A percentile compares a stretch with the other conserved stretches of the same genome.
These are phyloP conservation scores for Nomada fucata DNA, from an alignment of 2,888 invertebrate species.

Conservation along the genomic window DNA sequence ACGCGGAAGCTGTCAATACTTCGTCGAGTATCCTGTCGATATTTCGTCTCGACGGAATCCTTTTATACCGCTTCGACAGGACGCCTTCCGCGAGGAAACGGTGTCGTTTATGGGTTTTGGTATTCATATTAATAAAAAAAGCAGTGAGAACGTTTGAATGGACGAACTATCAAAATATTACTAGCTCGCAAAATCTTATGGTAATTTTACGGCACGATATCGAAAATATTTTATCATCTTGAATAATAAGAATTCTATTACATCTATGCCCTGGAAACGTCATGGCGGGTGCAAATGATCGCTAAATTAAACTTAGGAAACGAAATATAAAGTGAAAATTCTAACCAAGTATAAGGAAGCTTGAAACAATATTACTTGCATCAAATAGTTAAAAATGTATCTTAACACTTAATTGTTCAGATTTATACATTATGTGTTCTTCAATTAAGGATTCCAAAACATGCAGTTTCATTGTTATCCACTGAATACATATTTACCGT, in stretches of 20 bases:
- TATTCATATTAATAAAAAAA: not conserved
- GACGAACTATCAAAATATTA: not conserved
- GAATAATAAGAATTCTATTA: not conserved
- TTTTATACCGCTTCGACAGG: constrained; percentile 17
- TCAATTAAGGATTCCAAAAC: too few relatives aligned
- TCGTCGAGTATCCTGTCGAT: constrained; percentile 55
- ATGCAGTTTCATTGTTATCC: too few relatives aligned
- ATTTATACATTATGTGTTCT: not conserved
- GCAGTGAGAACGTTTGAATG: not conserved
- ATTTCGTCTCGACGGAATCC: constrained; percentile 56
- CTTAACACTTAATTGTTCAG: not conserved
- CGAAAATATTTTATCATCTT: not conserved
- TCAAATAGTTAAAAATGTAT: not conserved
- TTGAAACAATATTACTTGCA: not conserved
- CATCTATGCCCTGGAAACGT: not conserved
- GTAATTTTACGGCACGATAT: not conserved
- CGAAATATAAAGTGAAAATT: not conserved
- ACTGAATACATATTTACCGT: too few relatives aligned
- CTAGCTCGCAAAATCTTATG: constrained; percentile 19
- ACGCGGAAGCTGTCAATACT: constrained; percentile 53
- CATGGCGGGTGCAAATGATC: not conserved
- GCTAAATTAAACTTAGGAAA: not conserved
- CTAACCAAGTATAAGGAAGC: not conserved
- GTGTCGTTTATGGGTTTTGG: constrained; percentile 19
- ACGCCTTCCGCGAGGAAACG: constrained; percentile 16